Base-by-base conservation (phyloP, 1,140 invertebrate genomes). In the Drosophila sucinea region DNA sequence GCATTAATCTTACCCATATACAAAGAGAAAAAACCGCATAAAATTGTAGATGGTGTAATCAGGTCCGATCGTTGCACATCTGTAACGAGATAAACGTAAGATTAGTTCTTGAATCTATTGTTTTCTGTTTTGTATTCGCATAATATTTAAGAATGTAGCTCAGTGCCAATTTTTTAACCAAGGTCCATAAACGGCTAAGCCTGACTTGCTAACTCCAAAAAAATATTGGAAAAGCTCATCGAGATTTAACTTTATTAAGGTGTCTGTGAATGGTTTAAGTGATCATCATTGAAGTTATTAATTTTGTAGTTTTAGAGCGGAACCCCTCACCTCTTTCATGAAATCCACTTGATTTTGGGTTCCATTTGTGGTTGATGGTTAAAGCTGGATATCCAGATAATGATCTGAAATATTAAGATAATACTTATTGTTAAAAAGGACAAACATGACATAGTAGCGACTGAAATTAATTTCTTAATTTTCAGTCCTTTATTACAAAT, bases 181-280 rank as follows among this genome's bases (percentile, higher is more conserved):
- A 65, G 73, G 67, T 71, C 79, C 90, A 91, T 86, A 90, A 81
- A 66, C 73, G 54, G 76, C 47, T 73, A 81, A 77, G 68, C 79
- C 80, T 74, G 86, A 84, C 81, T 75, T 77, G 41, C 86, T 71
- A 64, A 75, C 77, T 79, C 55, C 90, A 91, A 91, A 91, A 91
- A 60, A 89, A 91, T 91, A 91, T 91, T 91, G 86, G 33, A 86
- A 76, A 61, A 89, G 86, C 66, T 81, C 74, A 76, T 70, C 77
- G 66, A 55, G 54, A 74, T 72, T 70, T 76, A 55, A 71, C 77
- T 58, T 81, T 91, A 74, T 79, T 90, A 91, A 85, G 90, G 70
- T 75, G 90, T 91, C 90, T 91, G 90, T 89, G 90, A 91, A 91
- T 91, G 90, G 86, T 89, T 91, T 90, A 91, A 73, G 75, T 67